A percentile compares a stretch with the other conserved stretches of the same genome.
These are phyloP conservation scores for Actinernus sp. DNA, from an alignment of 92 coral and sea anemone species.

Conservation along the genomic window DNA sequence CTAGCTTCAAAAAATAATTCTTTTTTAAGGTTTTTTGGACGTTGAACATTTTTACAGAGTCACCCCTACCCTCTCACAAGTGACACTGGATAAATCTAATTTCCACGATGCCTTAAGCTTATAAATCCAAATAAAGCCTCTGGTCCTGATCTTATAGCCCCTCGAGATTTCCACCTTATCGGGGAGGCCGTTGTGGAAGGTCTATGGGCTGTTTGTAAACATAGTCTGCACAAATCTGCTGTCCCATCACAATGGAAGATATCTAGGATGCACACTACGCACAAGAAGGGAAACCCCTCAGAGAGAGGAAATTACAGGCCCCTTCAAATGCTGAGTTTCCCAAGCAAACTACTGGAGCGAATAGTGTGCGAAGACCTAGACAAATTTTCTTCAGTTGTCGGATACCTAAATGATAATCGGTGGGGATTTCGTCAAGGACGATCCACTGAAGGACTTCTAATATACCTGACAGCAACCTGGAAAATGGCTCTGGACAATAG, in stretches of 20 bases:
- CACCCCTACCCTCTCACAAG: conserved; percentile 36
- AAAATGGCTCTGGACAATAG: conserved; percentile 50
- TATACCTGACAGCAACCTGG: conserved; percentile 61
- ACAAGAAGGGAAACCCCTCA: conserved; percentile 54
- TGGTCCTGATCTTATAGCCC: conserved; percentile 47
- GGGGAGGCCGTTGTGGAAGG: conserved; percentile 36
- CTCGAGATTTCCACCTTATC: conserved; percentile 40
- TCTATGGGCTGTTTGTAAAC: conserved; percentile 21
- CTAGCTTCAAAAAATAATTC: conserved; percentile 34
- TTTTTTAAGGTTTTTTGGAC: conserved; percentile 11
- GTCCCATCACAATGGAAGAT: conserved; percentile 60
- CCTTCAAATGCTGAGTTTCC: conserved; percentile 52
- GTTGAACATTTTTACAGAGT: conserved; percentile 22
- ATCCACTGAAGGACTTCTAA: conserved; percentile 50
- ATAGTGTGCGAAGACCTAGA: conserved; percentile 54
- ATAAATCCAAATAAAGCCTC: conserved; percentile 60
- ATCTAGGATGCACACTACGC: conserved; percentile 48
- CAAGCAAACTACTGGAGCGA: conserved; percentile 60
- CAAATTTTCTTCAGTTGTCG: conserved; percentile 22
- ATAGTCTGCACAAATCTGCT: conserved; percentile 27
- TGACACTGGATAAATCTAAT: conserved; percentile 8
- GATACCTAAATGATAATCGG: conserved; percentile 40
- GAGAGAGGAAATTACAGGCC: conserved; percentile 60
- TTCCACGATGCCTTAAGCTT: conserved; percentile 11
- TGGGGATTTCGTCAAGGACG: conserved; percentile 71